phyloP scores from a whole-genome alignment of 2,797 vertebrate species.

The Amblyopsis hoosieri region DNA sequence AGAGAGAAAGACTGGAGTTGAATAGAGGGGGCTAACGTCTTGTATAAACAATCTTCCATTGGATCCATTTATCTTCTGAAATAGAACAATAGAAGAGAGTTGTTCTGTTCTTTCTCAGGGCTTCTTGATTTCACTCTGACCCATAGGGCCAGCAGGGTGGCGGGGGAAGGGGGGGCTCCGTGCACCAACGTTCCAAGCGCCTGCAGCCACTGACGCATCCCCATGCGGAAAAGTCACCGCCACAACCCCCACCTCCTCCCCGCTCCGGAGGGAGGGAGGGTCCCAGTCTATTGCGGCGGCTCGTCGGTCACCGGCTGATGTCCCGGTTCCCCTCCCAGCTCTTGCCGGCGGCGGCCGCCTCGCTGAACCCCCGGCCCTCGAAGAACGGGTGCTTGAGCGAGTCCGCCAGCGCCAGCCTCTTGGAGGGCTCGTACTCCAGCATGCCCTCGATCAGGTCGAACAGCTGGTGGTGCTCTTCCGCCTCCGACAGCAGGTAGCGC shows the following conservation, averaged over 20 bases:
- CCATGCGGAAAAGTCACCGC: conserved; percentile 6
- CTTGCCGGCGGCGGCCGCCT: conserved; percentile 72
- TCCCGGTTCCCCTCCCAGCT: conserved; percentile 94
- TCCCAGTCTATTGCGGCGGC: conserved; percentile 43
- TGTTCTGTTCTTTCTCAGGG: conserved; percentile 13
- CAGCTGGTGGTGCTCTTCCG: conserved; percentile 93
- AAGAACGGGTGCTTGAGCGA: conserved; percentile 95
- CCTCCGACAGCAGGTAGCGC: conserved; percentile 92
- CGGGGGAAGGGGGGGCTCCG: conserved; percentile 23
- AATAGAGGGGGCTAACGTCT: conserved; percentile 56
- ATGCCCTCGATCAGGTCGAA: conserved; percentile 96
- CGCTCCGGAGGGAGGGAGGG: conserved; percentile 25
- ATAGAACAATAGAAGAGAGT: conserved; percentile 23
- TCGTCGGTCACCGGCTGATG: conserved; percentile 93
- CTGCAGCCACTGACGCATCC: conserved; percentile 9
- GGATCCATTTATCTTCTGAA: conserved; percentile 20
- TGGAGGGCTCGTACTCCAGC: conserved; percentile 95
- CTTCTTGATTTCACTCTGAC: conserved; percentile 33
- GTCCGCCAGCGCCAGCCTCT: conserved; percentile 85
- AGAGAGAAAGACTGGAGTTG: conserved; percentile 49
- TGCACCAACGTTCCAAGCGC: conserved; percentile 40
- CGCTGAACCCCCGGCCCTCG: conserved; percentile 50
- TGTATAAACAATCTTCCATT: conserved; percentile 25
- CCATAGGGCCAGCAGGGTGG: conserved; percentile 28
- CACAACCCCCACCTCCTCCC: conserved; percentile 31